These are phyloP conservation scores for Mellivora capensis DNA, from an alignment of 2,113 vertebrate species.

Conservation along the genomic window DNA sequence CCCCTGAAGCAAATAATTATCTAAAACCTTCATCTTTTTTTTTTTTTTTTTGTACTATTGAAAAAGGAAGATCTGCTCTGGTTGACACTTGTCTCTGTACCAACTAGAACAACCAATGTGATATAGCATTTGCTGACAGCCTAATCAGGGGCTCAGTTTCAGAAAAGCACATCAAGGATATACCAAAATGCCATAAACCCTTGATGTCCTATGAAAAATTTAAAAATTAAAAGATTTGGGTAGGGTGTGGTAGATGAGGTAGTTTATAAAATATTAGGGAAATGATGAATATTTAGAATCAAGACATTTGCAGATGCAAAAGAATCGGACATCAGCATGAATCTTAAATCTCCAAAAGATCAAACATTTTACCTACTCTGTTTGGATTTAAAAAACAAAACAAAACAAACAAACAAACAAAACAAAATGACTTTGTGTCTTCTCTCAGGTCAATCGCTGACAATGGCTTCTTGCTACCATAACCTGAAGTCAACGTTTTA, in stretches of 20 bases:
- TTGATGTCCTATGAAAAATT: slow-evolving; percentile 5
- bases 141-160: slow-evolving; percentile 18
- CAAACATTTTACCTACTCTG: slow-evolving; percentile 12
- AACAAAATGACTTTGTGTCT: slow-evolving; percentile 5
- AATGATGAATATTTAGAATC: slow-evolving; percentile 28
- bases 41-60: background rate
- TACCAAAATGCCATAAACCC: slow-evolving; percentile 6
- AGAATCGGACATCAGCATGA: background rate
- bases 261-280: slow-evolving; percentile 36
- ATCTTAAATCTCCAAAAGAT: background rate
- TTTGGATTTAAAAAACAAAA: background rate
- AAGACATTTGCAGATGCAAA: slow-evolving; percentile 24
- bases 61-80: background rate
- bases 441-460: background rate
- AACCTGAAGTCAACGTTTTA: background rate
- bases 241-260: background rate
- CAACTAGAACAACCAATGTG: background rate
- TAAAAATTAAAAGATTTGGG: slow-evolving; percentile 1
- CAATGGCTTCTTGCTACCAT: background rate
- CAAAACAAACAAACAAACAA: background rate
- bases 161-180: slow-evolving; percentile 32
- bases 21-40: background rate
- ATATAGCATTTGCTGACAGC: background rate
- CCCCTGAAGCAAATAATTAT: background rate
- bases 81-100: slow-evolving; percentile 10